Conservation (phyloP, 1,140 invertebrate species). For the Dryas iulia region DNA sequence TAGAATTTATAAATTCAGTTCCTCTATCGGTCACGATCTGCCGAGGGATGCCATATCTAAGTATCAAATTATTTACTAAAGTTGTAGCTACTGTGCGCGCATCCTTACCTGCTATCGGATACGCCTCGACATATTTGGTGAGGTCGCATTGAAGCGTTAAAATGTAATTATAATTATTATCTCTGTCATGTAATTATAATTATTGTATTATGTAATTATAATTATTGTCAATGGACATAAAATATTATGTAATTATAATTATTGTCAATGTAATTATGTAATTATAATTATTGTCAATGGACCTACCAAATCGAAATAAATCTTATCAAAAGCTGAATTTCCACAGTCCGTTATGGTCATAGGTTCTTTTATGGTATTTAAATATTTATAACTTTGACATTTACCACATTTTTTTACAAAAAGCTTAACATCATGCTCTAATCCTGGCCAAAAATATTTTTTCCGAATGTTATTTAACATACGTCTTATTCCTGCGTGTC, state of each 20-base stretch:
- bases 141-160: slow-evolving; percentile 24
- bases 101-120: slow-evolving; percentile 24
- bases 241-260: not conserved
- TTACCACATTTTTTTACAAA: slow-evolving; percentile 20
- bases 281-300: not conserved
- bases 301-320: slow-evolving; percentile 27
- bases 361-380: slow-evolving; percentile 14
- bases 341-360: slow-evolving; percentile 18
- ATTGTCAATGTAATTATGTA: slow-evolving; percentile 6
- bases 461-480: slow-evolving; percentile 23
- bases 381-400: slow-evolving; percentile 25
- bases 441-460: slow-evolving; percentile 16
- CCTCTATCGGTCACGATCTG: too few species aligned
- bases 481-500: slow-evolving; percentile 3
- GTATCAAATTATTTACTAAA: slow-evolving; percentile 34
- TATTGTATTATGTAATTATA: too few species aligned
- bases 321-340: slow-evolving; percentile 20
- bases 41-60: slow-evolving; percentile 29
- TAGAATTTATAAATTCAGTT: too few species aligned
- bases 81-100: slow-evolving; percentile 14
- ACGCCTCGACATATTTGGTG: slow-evolving; percentile 27
- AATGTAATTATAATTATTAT: slow-evolving; percentile 2
- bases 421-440: slow-evolving; percentile 4
- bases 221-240: not conserved
- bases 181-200: too few species aligned